A percentile compares a stretch with the other conserved stretches of the same genome.
Evolutionary conservation across 2,888 invertebrate genomes (phyloP).

Genomic region (Odontocolon sp.): DNA sequence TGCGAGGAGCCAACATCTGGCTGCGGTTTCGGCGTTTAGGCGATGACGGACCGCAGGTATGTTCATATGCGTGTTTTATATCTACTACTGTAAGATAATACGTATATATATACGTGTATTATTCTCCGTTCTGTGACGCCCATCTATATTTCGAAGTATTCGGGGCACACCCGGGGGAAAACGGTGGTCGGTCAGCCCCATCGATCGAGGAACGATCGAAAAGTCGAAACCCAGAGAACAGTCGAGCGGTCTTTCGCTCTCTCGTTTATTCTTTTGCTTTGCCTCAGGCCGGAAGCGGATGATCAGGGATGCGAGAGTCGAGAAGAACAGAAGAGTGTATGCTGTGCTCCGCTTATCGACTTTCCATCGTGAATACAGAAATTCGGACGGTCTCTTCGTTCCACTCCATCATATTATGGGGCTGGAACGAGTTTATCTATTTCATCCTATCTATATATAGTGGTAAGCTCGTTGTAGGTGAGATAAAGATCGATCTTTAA

Average conservation of each 20-base stretch:
- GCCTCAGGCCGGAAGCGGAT: conserved; percentile 54
- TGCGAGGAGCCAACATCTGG: conserved; percentile 73
- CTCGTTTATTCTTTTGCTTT: conserved; percentile 23
- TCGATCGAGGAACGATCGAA: conserved; percentile 1
- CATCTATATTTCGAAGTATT: background rate
- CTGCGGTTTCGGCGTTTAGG: conserved; percentile 77
- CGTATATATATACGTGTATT: background rate
- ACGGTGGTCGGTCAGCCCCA: background rate
- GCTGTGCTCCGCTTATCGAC: conserved; percentile 52
- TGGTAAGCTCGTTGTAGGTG: conserved; percentile 6
- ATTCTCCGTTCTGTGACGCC: too few relatives aligned
- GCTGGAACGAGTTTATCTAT: conserved; percentile 52
- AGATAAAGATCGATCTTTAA: conserved; percentile 32
- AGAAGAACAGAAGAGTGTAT: conserved; percentile 17
- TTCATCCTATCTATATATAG: conserved; percentile 30
- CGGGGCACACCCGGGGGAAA: background rate
- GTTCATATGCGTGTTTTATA: conserved; percentile 61
- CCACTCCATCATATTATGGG: conserved; percentile 54
- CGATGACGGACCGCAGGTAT: conserved; percentile 72
- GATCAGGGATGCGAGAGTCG: conserved; percentile 52
- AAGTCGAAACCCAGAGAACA: conserved; percentile 4
- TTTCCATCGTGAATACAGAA: conserved; percentile 59
- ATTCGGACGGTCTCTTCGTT: conserved; percentile 44
- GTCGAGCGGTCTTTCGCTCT: conserved; percentile 32
- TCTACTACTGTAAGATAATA: background rate